Evolutionary conservation across 1,140 invertebrate species (phyloP).

Genomic region (Lepidurus apus): DNA sequence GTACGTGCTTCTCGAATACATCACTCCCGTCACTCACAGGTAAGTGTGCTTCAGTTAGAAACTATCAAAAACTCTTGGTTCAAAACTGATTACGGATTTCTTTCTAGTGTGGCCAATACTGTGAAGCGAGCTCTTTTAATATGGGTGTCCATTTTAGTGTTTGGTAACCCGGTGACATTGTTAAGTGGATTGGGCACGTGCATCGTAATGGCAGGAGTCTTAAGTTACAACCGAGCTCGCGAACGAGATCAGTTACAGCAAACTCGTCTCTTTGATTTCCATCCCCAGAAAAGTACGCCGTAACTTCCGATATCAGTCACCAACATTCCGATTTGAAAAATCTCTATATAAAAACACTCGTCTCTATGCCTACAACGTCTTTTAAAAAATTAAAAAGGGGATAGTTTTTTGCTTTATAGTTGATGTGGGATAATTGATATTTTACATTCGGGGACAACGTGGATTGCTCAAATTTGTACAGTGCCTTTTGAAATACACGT

Average conservation of each 20-base stretch:
- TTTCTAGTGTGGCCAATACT: constrained; percentile 75
- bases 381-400: no score
- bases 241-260: constrained; percentile 73
- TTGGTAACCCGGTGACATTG: constrained; percentile 71
- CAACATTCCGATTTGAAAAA: constrained; percentile 24
- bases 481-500: constrained; percentile 12
- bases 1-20: constrained; percentile 78
- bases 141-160: constrained; percentile 73
- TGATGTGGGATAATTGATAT: neutral
- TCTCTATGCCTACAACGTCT: neutral
- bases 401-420: no score
- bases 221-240: constrained; percentile 67
- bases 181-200: constrained; percentile 69
- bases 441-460: neutral
- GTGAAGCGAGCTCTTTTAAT: constrained; percentile 76
- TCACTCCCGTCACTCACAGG: constrained; percentile 82
- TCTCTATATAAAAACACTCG: neutral
- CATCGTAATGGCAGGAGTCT: constrained; percentile 67
- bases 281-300: constrained; percentile 48
- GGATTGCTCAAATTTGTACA: constrained; percentile 16
- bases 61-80: neutral
- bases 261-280: constrained; percentile 89
- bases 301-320: neutral
- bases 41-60: neutral
- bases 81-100: constrained; percentile 29